Conservation (phyloP, 2,797 vertebrate genomes). For the Champsocephalus gunnari region DNA sequence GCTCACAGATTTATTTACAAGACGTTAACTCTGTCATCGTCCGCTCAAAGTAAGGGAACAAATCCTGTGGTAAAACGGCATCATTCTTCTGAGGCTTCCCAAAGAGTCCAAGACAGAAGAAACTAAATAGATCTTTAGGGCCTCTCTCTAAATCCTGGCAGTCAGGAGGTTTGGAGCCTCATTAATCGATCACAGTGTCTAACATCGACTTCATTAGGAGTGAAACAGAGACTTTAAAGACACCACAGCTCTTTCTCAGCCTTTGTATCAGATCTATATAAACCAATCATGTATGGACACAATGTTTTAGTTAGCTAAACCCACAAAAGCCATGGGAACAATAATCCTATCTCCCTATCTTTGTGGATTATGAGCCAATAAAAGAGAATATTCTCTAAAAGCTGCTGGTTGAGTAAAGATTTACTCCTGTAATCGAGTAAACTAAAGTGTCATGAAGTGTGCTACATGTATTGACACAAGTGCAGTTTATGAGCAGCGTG, state of each 20-base stretch:
- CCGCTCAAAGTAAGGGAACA: neutral
- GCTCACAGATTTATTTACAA: slow-evolving; percentile 16
- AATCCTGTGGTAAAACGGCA: neutral
- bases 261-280: slow-evolving; percentile 41
- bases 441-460: neutral
- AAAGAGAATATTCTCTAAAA: slow-evolving; percentile 33
- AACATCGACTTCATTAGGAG: slow-evolving; percentile 37
- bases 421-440: slow-evolving; percentile 20
- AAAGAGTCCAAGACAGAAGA: neutral
- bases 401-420: slow-evolving; percentile 20
- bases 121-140: slow-evolving; percentile 3
- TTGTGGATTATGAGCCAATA: slow-evolving; percentile 47
- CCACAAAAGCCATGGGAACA: slow-evolving; percentile 35
- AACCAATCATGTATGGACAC: slow-evolving; percentile 31
- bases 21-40: slow-evolving; percentile 7
- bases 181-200: slow-evolving; percentile 42
- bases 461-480: slow-evolving; percentile 8
- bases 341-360: slow-evolving; percentile 35
- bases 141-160: neutral
- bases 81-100: neutral
- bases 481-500: slow-evolving; percentile 12
- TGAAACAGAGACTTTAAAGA: slow-evolving; percentile 45
- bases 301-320: slow-evolving; percentile 13
- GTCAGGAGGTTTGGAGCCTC: slow-evolving; percentile 16
- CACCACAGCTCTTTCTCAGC: slow-evolving; percentile 32